phyloP scores from a whole-genome alignment of 2,888 invertebrate genomes.

The Pammene fasciana region DNA sequence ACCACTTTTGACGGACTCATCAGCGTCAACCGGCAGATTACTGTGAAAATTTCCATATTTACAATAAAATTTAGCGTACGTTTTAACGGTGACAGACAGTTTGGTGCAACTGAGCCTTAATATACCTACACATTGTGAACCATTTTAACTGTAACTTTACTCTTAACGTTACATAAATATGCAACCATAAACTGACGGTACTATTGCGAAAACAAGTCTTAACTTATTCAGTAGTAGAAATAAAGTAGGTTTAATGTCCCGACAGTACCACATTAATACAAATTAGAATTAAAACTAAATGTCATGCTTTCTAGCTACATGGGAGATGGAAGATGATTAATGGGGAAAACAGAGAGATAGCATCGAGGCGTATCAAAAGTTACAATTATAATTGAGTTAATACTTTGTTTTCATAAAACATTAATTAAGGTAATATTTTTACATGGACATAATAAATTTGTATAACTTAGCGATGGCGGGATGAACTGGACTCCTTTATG shows the following conservation, averaged over 20 bases:
- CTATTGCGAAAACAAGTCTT: not conserved
- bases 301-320: constrained; percentile 64
- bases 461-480: too few relatives aligned
- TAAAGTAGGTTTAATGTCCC: constrained; percentile 18
- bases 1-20: too few relatives aligned
- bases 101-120: too few relatives aligned
- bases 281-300: constrained; percentile 61
- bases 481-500: too few relatives aligned
- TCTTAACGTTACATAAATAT: too few relatives aligned
- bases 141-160: too few relatives aligned
- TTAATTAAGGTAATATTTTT: constrained; percentile 22
- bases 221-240: not conserved
- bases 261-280: constrained; percentile 49
- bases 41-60: too few relatives aligned
- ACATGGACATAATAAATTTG: not conserved
- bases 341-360: constrained; percentile 33
- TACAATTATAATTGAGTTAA: constrained; percentile 19
- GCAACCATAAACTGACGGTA: not conserved
- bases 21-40: too few relatives aligned
- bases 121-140: too few relatives aligned
- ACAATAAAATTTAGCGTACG: too few relatives aligned
- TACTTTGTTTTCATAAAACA: constrained; percentile 3
- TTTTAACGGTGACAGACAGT: too few relatives aligned
- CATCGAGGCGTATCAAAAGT: constrained; percentile 29
- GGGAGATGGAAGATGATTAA: constrained; percentile 41